Evolutionary conservation across 2,113 vertebrate genomes (phyloP).

Genomic region (Silurus meridionalis): DNA sequence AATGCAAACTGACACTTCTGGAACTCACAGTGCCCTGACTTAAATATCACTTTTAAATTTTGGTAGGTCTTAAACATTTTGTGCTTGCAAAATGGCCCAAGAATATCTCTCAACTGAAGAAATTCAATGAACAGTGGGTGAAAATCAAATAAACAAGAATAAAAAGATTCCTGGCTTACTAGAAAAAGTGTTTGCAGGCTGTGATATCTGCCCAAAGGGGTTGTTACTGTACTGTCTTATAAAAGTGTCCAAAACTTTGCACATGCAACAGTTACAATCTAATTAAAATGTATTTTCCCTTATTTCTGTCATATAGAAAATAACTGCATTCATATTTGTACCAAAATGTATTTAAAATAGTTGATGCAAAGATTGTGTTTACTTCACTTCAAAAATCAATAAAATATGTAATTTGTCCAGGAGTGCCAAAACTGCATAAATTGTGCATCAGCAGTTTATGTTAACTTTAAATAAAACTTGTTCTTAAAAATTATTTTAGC

Average conservation of each 20-base stretch:
- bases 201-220: not conserved
- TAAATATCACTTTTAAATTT: not conserved
- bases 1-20: not conserved
- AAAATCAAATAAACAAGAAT: conserved; percentile 3
- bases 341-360: not conserved
- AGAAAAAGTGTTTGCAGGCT: not conserved
- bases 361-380: not conserved
- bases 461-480: not conserved
- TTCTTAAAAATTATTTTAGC: not conserved
- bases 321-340: no score
- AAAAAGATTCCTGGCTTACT: not conserved
- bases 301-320: not conserved
- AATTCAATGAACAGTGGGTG: conserved; percentile 5
- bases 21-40: not conserved
- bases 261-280: not conserved
- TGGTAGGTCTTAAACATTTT: not conserved
- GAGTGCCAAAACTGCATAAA: not conserved
- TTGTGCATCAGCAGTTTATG: no score
- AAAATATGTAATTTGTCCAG: not conserved
- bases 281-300: not conserved
- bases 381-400: not conserved
- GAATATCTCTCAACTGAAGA: not conserved
- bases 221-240: not conserved
- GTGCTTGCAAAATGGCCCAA: not conserved
- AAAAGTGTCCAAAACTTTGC: not conserved